A percentile compares a stretch with the other conserved stretches of the same genome.
Evolutionary conservation across 2,797 vertebrate genomes (phyloP).

Genomic region (Hirundo rustica): DNA sequence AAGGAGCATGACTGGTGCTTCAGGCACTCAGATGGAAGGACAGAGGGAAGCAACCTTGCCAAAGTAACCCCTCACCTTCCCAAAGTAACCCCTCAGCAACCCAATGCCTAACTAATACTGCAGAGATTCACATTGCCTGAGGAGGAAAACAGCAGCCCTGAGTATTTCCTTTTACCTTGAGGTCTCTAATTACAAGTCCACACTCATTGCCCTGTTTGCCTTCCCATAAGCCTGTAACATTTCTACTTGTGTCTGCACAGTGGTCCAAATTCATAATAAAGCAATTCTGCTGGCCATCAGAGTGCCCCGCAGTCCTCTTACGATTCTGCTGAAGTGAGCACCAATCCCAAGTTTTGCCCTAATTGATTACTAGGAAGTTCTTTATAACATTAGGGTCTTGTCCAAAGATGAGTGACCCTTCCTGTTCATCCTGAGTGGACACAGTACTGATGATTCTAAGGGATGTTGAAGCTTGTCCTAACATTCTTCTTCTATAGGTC

Average conservation of each 20-base stretch:
- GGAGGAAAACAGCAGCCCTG: neutral
- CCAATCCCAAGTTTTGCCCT: neutral
- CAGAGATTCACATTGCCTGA: neutral
- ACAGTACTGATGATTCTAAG: neutral
- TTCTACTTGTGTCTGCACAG: neutral
- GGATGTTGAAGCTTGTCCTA: neutral
- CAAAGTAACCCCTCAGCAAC: neutral
- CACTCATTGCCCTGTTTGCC: neutral
- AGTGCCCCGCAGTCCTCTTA: neutral
- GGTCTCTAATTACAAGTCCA: neutral
- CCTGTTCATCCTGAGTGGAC: neutral
- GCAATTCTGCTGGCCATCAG: neutral
- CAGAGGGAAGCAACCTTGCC: neutral
- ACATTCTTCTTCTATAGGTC: neutral
- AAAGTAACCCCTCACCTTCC: neutral
- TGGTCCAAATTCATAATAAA: neutral
- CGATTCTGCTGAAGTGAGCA: neutral
- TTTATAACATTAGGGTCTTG: neutral
- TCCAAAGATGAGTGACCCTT: neutral
- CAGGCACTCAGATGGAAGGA: neutral
- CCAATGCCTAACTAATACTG: neutral
- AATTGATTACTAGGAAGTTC: neutral
- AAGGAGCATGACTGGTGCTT: neutral
- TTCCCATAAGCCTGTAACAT: neutral
- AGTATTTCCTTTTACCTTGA: neutral